These are phyloP conservation scores for Mola mola DNA, from an alignment of 2,113 vertebrate species.

Conservation along the genomic window DNA sequence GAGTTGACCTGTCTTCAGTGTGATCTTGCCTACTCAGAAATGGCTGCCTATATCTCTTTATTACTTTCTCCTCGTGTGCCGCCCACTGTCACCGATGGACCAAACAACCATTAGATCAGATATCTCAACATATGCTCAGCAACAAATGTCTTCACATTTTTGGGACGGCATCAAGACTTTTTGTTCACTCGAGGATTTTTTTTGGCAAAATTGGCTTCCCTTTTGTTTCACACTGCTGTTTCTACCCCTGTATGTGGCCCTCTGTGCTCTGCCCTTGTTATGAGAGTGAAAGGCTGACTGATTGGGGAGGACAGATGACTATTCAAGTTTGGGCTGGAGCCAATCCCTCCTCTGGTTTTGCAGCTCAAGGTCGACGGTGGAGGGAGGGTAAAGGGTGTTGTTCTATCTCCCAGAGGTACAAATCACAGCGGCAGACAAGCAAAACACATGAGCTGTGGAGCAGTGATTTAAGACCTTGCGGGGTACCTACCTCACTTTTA, in stretches of 20 bases:
- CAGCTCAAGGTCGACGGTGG: slow-evolving; percentile 60
- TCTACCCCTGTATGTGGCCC: slow-evolving; percentile 26
- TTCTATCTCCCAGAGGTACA: slow-evolving; percentile 55
- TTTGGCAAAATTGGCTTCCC: slow-evolving; percentile 22
- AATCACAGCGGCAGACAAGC: slow-evolving; percentile 61
- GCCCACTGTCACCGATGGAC: neutral
- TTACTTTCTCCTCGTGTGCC: slow-evolving; percentile 2
- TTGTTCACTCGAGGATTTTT: slow-evolving; percentile 6
- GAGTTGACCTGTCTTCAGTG: neutral
- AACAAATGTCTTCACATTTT: slow-evolving; percentile 21
- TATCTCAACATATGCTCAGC: slow-evolving; percentile 25
- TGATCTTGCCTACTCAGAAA: neutral
- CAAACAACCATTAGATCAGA: slow-evolving; percentile 15
- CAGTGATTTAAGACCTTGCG: slow-evolving; percentile 56
- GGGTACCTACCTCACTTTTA: slow-evolving; percentile 37
- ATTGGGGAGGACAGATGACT: slow-evolving; percentile 74
- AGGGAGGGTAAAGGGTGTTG: slow-evolving; percentile 53
- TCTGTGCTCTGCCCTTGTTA: slow-evolving; percentile 52
- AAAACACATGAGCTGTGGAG: slow-evolving; percentile 60
- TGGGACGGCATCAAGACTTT: slow-evolving; percentile 10
- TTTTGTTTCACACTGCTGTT: slow-evolving; percentile 38
- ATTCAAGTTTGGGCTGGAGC: slow-evolving; percentile 67
- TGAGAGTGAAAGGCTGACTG: slow-evolving; percentile 53
- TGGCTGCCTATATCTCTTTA: slow-evolving; percentile 2
- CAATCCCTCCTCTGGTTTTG: slow-evolving; percentile 50